These are phyloP conservation scores for Percopsis transmontana DNA, from an alignment of 2,113 vertebrate species.

Conservation along the genomic window DNA sequence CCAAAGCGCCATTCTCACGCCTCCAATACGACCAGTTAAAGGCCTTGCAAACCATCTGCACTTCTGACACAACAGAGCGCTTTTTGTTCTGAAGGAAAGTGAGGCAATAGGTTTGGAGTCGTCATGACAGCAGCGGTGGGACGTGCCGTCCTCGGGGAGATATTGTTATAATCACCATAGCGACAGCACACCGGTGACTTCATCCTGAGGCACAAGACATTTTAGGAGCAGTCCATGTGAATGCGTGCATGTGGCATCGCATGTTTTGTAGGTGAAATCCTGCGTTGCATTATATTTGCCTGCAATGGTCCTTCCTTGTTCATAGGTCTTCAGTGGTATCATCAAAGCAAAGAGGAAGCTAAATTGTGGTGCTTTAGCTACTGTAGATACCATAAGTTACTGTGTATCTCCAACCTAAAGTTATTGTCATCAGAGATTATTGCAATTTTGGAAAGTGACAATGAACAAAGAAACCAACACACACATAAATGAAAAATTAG, in stretches of 20 bases:
- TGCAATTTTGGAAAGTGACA: not conserved
- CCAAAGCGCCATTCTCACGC: conserved; percentile 22
- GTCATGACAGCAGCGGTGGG: conserved; percentile 21
- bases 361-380: not conserved
- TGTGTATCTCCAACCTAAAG: conserved; percentile 29
- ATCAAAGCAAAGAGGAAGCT: conserved; percentile 63
- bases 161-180: conserved; percentile 44
- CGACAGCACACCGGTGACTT: conserved; percentile 38
- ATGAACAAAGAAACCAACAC: not conserved
- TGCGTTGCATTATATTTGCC: conserved; percentile 10
- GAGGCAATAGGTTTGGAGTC: conserved; percentile 50
- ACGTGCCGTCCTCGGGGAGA: conserved; percentile 34
- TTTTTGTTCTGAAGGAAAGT: conserved; percentile 66
- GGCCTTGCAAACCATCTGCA: conserved; percentile 41
- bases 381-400: not conserved
- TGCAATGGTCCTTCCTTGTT: conserved; percentile 34
- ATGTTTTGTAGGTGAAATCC: not conserved
- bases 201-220: conserved; percentile 1
- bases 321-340: conserved; percentile 2
- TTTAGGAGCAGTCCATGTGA: not conserved
- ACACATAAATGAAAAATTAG: no score
- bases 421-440: not conserved
- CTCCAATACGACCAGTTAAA: conserved; percentile 24
- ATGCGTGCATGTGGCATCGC: not conserved
- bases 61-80: conserved; percentile 43